Evolutionary conservation across 2,113 vertebrate genomes (phyloP).

Genomic region (Siniperca knerii): DNA sequence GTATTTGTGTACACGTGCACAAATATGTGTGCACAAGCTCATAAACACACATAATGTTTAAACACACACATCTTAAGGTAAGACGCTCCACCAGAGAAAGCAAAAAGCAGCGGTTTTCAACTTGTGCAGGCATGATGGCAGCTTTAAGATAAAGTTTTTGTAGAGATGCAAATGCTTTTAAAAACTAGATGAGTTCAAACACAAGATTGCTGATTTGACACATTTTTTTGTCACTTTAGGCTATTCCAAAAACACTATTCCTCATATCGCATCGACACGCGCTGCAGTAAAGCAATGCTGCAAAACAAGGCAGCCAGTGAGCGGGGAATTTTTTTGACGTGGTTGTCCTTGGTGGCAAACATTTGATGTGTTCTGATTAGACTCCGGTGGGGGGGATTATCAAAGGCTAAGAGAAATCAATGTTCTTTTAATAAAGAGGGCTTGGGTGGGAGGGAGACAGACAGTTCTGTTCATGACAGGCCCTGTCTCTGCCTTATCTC

Average conservation of each 20-base stretch:
- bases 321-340: slow-evolving; percentile 65
- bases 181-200: slow-evolving; percentile 38
- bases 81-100: slow-evolving; percentile 19
- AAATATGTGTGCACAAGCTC: neutral
- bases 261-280: neutral
- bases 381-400: slow-evolving; percentile 76
- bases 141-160: slow-evolving; percentile 36
- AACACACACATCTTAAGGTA: slow-evolving; percentile 26
- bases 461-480: slow-evolving; percentile 74
- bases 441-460: slow-evolving; percentile 77
- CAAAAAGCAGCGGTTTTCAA: slow-evolving; percentile 19
- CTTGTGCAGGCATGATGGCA: slow-evolving; percentile 35
- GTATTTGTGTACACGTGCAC: neutral
- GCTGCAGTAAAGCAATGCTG: slow-evolving; percentile 35
- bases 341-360: slow-evolving; percentile 76
- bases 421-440: slow-evolving; percentile 83
- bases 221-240: slow-evolving; percentile 53
- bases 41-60: neutral
- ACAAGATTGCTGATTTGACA: slow-evolving; percentile 57
- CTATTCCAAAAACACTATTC: slow-evolving; percentile 38
- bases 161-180: slow-evolving; percentile 36
- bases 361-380: slow-evolving; percentile 81
- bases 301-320: slow-evolving; percentile 67
- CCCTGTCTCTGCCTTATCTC: slow-evolving; percentile 81
- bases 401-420: slow-evolving; percentile 83